Conservation (phyloP, 2,888 invertebrate species). For the Dasypogon diadema region DNA sequence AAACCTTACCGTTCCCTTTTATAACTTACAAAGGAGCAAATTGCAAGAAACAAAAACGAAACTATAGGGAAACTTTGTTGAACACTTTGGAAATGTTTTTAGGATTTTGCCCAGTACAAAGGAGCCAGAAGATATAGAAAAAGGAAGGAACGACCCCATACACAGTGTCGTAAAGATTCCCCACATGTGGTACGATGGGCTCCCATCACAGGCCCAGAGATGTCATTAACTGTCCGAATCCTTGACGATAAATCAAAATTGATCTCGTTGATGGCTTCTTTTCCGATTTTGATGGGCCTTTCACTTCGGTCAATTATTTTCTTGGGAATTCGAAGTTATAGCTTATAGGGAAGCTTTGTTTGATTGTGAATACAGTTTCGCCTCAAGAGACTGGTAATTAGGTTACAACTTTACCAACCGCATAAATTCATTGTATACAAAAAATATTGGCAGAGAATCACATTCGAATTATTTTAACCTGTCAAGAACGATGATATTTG, state of each 20-base stretch:
- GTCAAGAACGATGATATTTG: too few species aligned
- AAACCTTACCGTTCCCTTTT: slow-evolving; percentile 19
- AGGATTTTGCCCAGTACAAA: neutral
- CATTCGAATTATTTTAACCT: too few species aligned
- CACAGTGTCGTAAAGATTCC: slow-evolving; percentile 12
- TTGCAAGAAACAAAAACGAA: slow-evolving; percentile 30
- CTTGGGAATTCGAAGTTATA: slow-evolving; percentile 39
- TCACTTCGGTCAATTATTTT: slow-evolving; percentile 44
- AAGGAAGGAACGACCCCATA: slow-evolving; percentile 2
- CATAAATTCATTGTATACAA: too few species aligned
- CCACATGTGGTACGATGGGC: slow-evolving; percentile 4
- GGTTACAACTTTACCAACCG: neutral
- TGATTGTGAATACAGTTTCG: slow-evolving; percentile 2
- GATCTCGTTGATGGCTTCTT: slow-evolving; percentile 48
- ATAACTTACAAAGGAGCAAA: slow-evolving; percentile 7
- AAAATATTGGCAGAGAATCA: too few species aligned
- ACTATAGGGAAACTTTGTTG: slow-evolving; percentile 11
- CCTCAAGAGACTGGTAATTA: neutral
- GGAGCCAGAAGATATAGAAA: neutral
- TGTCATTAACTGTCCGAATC: slow-evolving; percentile 49
- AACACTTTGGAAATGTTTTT: slow-evolving; percentile 38
- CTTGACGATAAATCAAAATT: slow-evolving; percentile 51
- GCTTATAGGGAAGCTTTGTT: slow-evolving; percentile 23
- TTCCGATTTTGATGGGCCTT: slow-evolving; percentile 42
- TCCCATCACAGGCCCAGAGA: slow-evolving; percentile 45